A percentile compares a stretch with the other conserved stretches of the same genome.
Conservation (phyloP, 2,113 vertebrate genomes). For the Sitta europaea region DNA sequence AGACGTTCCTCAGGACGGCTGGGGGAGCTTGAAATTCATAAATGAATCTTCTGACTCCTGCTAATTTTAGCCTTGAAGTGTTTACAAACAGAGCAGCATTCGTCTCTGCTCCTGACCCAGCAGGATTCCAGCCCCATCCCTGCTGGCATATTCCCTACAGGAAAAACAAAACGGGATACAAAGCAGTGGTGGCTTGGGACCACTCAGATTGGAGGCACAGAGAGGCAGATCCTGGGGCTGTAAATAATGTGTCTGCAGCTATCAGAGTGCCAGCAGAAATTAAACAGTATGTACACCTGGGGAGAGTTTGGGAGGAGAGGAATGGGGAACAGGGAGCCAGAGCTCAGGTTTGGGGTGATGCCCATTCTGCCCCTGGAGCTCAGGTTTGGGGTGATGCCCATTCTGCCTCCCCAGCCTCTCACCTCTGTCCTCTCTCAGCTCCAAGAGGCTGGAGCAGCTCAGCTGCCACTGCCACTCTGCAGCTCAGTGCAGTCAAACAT, state of each 20-base stretch:
- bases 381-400: too few species aligned
- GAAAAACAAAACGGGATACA: not conserved
- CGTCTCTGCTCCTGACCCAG: not conserved
- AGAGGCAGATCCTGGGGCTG: not conserved
- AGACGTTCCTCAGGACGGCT: constrained; percentile 40
- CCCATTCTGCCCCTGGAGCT: not conserved
- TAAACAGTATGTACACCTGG: not conserved
- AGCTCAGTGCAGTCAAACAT: not conserved
- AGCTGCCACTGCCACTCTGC: not conserved
- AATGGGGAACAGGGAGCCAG: not conserved
- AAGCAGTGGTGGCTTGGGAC: not conserved
- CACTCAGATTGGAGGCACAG: not conserved
- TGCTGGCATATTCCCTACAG: not conserved
- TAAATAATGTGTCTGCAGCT: not conserved
- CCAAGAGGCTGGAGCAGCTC: not conserved
- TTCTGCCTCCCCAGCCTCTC: not conserved
- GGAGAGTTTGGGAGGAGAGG: not conserved
- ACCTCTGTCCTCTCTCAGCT: not conserved
- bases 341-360: not conserved
- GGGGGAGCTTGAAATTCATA: constrained; percentile 38
- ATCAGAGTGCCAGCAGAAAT: not conserved
- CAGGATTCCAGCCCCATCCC: not conserved
- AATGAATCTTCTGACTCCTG: not conserved
- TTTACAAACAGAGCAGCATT: constrained; percentile 69
- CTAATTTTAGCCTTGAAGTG: constrained; percentile 57